Base-by-base conservation (phyloP, 2,888 invertebrate species). In the Agonum fuliginosum region DNA sequence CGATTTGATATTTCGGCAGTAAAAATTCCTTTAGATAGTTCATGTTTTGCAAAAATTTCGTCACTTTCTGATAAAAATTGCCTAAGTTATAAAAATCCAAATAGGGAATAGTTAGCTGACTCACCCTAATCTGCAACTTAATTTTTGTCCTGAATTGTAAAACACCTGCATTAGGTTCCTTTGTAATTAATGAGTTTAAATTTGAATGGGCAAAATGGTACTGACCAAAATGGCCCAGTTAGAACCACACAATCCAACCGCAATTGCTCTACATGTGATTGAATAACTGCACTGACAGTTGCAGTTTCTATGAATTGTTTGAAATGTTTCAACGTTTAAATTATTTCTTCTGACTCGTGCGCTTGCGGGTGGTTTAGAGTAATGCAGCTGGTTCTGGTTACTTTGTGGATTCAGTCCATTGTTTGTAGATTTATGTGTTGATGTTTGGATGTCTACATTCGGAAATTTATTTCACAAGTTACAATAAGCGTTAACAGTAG, bases 401-500 rank as follows among this genome's bases (percentile, higher is more conserved):
- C 58, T 62, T 62, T 54, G 54, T 54, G 24, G 24, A 54, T 54
- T 54, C 10, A n/a, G n/a, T 54, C n/a, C 54, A 62, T 62, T 62
- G 58, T 62, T 62, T 62, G 58, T 62, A 62, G 58, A 62, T 62
- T 62, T 62, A 62, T 62, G 58, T 62, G 58, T 62, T 62, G 58
- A 62, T 62, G 58, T 62, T 54, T 54, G 27, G 58, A 62, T 62
- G 58, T 62, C 58, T 62, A 30, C 58, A 34, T 62, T 19, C 5
- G 58, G 17, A 62, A 62, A 62, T 62, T 62, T 62, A 62, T 62
- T 62, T 62, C 30, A 12, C 3, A 62, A 27, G 14, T 27, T 17
- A 27, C 27, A 62, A 27, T 27, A 30, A 62, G 58, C 54, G 54
- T 24, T 54, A 54, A 54, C 54, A 54, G 54, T 24, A 20, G 54